Conservation (phyloP, 2,113 vertebrate species). For the Todiramphus saurophagus region DNA sequence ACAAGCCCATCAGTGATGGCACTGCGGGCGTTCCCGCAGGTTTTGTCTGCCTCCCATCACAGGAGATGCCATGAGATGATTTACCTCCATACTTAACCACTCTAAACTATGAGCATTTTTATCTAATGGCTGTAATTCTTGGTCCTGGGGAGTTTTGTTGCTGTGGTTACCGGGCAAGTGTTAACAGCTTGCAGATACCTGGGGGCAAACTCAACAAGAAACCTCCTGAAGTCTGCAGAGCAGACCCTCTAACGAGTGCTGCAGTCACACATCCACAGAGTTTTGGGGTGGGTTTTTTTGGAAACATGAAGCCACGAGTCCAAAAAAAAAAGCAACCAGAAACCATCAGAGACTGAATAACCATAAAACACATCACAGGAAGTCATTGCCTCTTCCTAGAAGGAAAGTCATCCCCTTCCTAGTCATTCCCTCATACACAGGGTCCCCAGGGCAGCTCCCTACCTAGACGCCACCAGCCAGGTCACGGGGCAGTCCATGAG, state of each 20-base stretch:
- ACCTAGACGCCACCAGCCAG: not conserved
- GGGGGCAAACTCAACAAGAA: constrained; percentile 22
- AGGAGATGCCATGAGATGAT: not conserved
- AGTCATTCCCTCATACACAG: rapidly evolving
- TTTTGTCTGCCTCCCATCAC: not conserved
- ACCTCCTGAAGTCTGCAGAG: not conserved
- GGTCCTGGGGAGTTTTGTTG: constrained; percentile 41
- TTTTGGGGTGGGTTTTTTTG: not conserved
- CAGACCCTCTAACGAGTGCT: not conserved
- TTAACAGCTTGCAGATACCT: constrained; percentile 34
- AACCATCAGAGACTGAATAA: not conserved
- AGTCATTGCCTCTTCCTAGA: rapidly evolving
- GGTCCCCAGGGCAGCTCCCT: not conserved
- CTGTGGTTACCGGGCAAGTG: constrained; percentile 51
- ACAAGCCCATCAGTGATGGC: rapidly evolving
- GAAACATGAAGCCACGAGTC: not conserved
- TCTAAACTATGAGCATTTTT: constrained; percentile 22
- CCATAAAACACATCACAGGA: rapidly evolving
- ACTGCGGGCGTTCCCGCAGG: not conserved
- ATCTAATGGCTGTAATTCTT: constrained; percentile 54
- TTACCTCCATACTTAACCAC: not conserved
- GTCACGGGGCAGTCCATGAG: not conserved
- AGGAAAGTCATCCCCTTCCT: not conserved
- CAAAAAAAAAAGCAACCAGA: not conserved
- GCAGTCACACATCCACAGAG: not conserved